These are phyloP conservation scores for Pseudopodoces humilis DNA, from an alignment of 2,113 vertebrate genomes.

Conservation along the genomic window DNA sequence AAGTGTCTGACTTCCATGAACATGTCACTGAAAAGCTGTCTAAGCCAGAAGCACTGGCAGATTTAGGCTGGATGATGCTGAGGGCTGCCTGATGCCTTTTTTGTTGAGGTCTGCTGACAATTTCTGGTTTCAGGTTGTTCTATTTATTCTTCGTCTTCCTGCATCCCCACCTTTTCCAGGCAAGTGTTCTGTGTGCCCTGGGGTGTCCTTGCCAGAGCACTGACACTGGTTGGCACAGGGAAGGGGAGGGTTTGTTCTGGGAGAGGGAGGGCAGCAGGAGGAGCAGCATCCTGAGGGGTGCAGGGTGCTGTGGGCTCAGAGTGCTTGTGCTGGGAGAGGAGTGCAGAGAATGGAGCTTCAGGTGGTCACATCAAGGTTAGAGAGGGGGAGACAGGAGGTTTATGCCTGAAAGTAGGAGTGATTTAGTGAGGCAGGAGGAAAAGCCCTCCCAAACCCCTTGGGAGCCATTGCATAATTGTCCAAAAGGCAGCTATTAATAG, in stretches of 20 bases:
- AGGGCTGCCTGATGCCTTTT: not conserved
- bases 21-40: not conserved
- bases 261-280: not conserved
- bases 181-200: not conserved
- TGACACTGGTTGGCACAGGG: not conserved
- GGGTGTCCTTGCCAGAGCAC: not conserved
- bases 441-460: not conserved
- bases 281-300: not conserved
- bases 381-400: not conserved
- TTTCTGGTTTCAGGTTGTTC: not conserved
- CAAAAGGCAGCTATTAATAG: not conserved
- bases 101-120: not conserved
- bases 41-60: not conserved
- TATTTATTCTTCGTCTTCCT: not conserved
- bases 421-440: not conserved
- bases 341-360: not conserved
- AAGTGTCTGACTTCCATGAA: constrained; percentile 2
- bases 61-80: not conserved
- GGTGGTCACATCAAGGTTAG: not conserved
- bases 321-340: not conserved
- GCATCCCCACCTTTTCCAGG: not conserved
- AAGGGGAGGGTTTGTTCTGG: not conserved
- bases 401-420: not conserved
- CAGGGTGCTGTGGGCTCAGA: not conserved
- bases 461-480: not conserved